Evolutionary conservation across 2,113 vertebrate genomes (phyloP).

Genomic region (Indicator indicator): DNA sequence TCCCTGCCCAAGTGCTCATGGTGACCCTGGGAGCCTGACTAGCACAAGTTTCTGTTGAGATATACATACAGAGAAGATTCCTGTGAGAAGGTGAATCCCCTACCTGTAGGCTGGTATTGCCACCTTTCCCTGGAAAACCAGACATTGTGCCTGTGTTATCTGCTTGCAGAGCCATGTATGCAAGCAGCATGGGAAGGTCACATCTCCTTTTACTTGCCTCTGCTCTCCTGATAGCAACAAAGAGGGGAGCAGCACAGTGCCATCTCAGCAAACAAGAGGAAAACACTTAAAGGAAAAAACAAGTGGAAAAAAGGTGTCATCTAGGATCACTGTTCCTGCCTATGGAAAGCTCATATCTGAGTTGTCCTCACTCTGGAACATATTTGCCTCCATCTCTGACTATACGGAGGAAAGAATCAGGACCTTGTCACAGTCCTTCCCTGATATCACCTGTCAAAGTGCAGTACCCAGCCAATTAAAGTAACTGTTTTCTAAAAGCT

Average conservation of each 20-base stretch:
- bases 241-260: not conserved
- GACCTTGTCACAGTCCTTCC: not conserved
- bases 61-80: too few relatives aligned
- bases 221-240: not conserved
- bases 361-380: not conserved
- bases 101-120: not conserved
- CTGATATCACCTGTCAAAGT: not conserved
- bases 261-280: not conserved
- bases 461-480: not conserved
- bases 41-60: not conserved
- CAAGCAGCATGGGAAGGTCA: not conserved
- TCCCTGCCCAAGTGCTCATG: accelerated
- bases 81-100: not conserved
- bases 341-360: not conserved
- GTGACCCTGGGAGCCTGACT: not conserved
- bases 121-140: not conserved
- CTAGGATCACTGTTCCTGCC: not conserved
- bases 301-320: not conserved
- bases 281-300: not conserved
- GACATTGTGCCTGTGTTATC: not conserved
- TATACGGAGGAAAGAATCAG: not conserved
- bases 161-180: not conserved
- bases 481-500: not conserved
- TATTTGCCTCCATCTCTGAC: not conserved
- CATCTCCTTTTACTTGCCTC: not conserved